phyloP scores from a whole-genome alignment of 2,888 invertebrate genomes.

The Coenonympha arcania region DNA sequence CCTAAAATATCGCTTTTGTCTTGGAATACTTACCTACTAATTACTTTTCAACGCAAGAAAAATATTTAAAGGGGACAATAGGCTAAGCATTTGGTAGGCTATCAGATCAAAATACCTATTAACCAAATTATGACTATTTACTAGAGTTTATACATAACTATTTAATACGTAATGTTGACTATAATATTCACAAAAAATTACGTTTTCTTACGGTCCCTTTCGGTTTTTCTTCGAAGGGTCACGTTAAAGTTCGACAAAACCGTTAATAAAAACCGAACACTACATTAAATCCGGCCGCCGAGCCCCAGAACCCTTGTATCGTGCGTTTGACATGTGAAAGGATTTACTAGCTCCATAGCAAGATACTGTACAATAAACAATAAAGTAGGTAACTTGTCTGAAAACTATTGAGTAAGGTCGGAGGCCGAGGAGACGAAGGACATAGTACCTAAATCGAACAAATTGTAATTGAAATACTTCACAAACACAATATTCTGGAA shows the following conservation, averaged over 20 bases:
- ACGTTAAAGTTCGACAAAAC: constrained; percentile 18
- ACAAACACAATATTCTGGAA: too few relatives aligned
- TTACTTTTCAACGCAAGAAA: not conserved
- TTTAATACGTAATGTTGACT: too few relatives aligned
- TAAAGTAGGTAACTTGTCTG: too few relatives aligned
- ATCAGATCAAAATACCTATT: not conserved
- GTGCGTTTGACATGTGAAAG: constrained; percentile 14
- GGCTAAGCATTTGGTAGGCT: not conserved
- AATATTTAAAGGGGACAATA: too few relatives aligned
- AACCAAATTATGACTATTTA: too few relatives aligned
- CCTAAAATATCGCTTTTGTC: not conserved
- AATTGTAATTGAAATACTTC: too few relatives aligned
- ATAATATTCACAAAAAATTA: constrained; percentile 10
- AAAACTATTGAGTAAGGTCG: too few relatives aligned
- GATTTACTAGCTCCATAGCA: not conserved
- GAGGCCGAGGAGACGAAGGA: too few relatives aligned
- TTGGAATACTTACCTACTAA: too few relatives aligned
- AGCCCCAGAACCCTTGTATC: constrained; percentile 7
- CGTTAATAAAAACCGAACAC: constrained; percentile 17
- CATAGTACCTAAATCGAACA: too few relatives aligned
- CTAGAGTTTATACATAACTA: too few relatives aligned
- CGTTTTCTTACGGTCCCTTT: constrained; percentile 10
- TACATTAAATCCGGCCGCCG: constrained; percentile 13
- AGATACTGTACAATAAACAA: not conserved
- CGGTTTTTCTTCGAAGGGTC: constrained; percentile 25